These are phyloP conservation scores for Speoplatyrhinus poulsoni DNA, from an alignment of 2,113 vertebrate genomes.

Conservation along the genomic window DNA sequence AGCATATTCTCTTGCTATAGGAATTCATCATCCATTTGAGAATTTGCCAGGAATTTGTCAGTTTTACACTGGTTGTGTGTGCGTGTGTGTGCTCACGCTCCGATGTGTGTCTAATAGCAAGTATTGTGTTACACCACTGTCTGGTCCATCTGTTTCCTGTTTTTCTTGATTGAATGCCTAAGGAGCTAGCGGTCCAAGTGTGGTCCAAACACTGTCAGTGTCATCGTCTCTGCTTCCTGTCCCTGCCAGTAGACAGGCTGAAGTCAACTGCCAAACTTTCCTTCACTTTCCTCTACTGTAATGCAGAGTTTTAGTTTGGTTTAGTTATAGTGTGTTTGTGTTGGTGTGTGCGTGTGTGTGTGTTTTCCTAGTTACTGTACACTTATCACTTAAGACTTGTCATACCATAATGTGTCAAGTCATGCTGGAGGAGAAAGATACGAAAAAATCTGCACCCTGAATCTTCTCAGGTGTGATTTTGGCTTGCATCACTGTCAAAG, in stretches of 20 bases:
- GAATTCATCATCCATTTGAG: conserved; percentile 18
- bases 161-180: conserved; percentile 60
- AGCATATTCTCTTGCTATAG: conserved; percentile 5
- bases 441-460: not conserved
- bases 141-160: conserved; percentile 50
- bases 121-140: conserved; percentile 31
- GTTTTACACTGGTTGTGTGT: conserved; percentile 5
- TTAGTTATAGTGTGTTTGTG: not conserved
- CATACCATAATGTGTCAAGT: conserved; percentile 22
- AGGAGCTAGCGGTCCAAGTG: conserved; percentile 43
- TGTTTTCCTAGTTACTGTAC: conserved; percentile 6
- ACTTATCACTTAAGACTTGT: conserved; percentile 7
- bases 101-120: conserved; percentile 32
- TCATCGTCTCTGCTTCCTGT: conserved; percentile 35
- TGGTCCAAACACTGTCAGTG: conserved; percentile 59
- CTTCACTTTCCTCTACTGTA: conserved; percentile 26
- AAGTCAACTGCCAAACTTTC: conserved; percentile 46
- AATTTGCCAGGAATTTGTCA: not conserved
- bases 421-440: conserved; percentile 21
- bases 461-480: conserved; percentile 18
- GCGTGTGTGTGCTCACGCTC: not conserved
- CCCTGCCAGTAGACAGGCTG: conserved; percentile 36
- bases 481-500: conserved; percentile 20
- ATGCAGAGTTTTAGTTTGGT: conserved; percentile 20
- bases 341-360: not conserved